A percentile compares a stretch with the other conserved stretches of the same genome.
These are phyloP conservation scores for Euphysa ruthae DNA, from an alignment of 30 jellyfish, hydroid and myxozoan genomes.

Conservation along the genomic window DNA sequence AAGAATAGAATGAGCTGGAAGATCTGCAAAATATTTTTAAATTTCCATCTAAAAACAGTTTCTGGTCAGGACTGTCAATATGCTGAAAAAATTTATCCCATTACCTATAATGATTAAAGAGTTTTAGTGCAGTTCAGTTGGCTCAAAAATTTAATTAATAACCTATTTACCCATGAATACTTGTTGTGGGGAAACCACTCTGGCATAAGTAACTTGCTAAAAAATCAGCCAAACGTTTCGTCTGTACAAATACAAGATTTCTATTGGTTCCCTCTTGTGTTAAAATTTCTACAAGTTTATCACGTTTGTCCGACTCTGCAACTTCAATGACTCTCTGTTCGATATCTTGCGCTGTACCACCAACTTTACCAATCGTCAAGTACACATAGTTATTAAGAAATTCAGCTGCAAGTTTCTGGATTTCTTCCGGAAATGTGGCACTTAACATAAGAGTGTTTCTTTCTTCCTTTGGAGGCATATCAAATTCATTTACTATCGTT, in stretches of 20 bases:
- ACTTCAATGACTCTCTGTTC: constrained; percentile 59
- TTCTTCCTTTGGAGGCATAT: constrained; percentile 76
- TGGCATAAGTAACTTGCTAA: constrained; percentile 89
- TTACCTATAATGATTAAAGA: too few relatives aligned
- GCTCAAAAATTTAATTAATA: neutral
- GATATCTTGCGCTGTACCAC: constrained; percentile 81
- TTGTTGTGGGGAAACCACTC: constrained; percentile 75
- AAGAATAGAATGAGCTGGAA: too few relatives aligned
- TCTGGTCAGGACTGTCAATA: too few relatives aligned
- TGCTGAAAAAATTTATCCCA: too few relatives aligned
- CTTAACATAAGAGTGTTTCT: constrained; percentile 90
- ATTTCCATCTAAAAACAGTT: too few relatives aligned
- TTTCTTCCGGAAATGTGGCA: constrained; percentile 94
- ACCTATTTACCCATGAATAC: constrained; percentile 69
- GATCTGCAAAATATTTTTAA: too few relatives aligned
- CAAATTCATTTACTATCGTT: constrained; percentile 46
- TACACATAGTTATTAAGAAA: constrained; percentile 67
- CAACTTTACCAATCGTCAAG: constrained; percentile 85
- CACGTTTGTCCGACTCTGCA: constrained; percentile 63
- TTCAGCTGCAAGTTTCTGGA: constrained; percentile 74
- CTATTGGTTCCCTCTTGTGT: constrained; percentile 54
- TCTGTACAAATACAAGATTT: constrained; percentile 77
- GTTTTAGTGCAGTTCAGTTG: too few relatives aligned
- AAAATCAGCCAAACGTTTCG: constrained; percentile 84
- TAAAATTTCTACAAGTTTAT: constrained; percentile 69